Evolutionary conservation across 2,888 invertebrate genomes (phyloP), one percentile per base, ranked within the genome.

Genomic region (Machimus atricapillus): DNA sequence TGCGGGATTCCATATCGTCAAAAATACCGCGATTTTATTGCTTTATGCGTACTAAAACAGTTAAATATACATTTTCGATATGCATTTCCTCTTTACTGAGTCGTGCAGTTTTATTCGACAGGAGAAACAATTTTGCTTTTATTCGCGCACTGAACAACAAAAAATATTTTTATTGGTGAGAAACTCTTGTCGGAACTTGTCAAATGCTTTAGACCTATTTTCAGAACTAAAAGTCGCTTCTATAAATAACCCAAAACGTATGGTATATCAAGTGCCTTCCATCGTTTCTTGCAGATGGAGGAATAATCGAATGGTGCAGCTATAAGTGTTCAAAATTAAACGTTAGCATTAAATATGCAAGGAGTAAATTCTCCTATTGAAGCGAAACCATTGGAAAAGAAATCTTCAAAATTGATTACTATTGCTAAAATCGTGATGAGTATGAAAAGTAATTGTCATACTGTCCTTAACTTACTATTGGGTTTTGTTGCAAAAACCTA

Each of bases 1-100:
- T 88, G 76, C 91, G 90, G 76, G 89, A 89, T 82, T 89, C 86
- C 86, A 86, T 86, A 12, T 77, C 34, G 82, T 74, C 73, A 46
- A 85, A 46, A 74, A 19, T 27, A 78, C n/a, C 56, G 19, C 58
- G 19, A 37, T 37, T 52, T 82, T 34, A 52, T 56, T 82, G 52
- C 23, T 82, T 82, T 58, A 82, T 19, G 9, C 2, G 27, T 19
- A 23, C 27, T 66, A 27, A 9, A 66, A 66, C 27, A 66, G 27
- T 52, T 79, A 46, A 23, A 52, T 31, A 31, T 79, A 52, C 79
- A 79, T 79, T 56, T 79, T 79, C 34, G 16, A 27, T 52, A 27
- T 52, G 52, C 79, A 46, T 79, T 79, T 27, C 16, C 27, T 27
- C 31, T 79, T 52, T 31, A 79, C 16, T 43, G 66, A 12, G 23